Percentiles rank a stretch among this genome's conserved stretches.
phyloP scores from a whole-genome alignment of 2,888 invertebrate species.

The Thereva unica region DNA sequence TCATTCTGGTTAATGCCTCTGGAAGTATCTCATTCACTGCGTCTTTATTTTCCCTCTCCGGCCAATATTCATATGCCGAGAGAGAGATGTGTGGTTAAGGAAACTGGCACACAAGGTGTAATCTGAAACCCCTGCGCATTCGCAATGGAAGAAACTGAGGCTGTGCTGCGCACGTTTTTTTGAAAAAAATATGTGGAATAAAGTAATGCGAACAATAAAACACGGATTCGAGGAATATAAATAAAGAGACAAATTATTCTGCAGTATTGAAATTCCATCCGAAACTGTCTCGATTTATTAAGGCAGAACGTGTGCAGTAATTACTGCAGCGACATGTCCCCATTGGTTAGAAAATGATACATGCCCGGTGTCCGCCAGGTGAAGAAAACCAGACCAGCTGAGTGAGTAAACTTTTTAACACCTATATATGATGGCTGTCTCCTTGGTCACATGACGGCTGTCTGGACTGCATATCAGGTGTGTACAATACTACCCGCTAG shows the following conservation, averaged over 20 bases:
- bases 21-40: no score
- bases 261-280: constrained; percentile 32
- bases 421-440: no score
- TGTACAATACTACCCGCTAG: no score
- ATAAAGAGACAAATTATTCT: constrained; percentile 8
- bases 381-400: constrained; percentile 6
- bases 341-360: constrained; percentile 31
- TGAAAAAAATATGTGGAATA: constrained; percentile 8
- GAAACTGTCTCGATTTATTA: constrained; percentile 36
- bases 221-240: background rate
- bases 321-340: constrained; percentile 31
- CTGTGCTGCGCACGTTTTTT: background rate
- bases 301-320: constrained; percentile 27
- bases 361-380: constrained; percentile 23
- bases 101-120: constrained; percentile 24
- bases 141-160: constrained; percentile 28
- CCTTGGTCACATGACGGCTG: no score
- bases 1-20: no score
- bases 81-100: constrained; percentile 13
- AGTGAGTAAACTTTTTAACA: background rate
- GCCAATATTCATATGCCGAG: no score
- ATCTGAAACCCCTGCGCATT: constrained; percentile 13
- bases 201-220: constrained; percentile 6
- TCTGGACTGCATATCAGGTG: no score
- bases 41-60: no score